These are phyloP conservation scores for Motacilla tschutschensis DNA, from an alignment of 2,113 vertebrate species.

Conservation along the genomic window DNA sequence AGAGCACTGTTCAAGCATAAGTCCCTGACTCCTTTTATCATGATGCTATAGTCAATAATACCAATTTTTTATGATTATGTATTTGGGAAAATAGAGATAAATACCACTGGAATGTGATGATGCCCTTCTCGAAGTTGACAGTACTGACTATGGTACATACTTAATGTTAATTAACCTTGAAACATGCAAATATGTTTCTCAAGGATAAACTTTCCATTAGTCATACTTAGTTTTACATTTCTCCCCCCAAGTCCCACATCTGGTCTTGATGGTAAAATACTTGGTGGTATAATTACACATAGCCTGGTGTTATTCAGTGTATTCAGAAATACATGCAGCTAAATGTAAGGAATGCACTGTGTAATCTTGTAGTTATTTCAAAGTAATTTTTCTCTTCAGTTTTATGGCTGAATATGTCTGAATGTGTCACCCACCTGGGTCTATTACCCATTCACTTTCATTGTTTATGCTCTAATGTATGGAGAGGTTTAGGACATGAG, in stretches of 20 bases:
- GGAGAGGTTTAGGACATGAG: not conserved
- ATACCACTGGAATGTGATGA: not conserved
- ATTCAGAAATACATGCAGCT: not conserved
- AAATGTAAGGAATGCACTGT: not conserved
- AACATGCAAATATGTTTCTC: not conserved
- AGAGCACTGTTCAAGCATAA: not conserved
- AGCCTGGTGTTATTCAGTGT: not conserved
- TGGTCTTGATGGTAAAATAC: not conserved
- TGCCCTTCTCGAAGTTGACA: not conserved
- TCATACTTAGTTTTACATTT: not conserved
- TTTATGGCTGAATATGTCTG: not conserved
- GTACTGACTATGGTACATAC: not conserved
- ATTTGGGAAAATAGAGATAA: not conserved
- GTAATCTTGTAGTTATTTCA: not conserved
- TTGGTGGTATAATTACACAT: no score
- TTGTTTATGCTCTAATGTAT: not conserved
- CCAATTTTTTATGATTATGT: not conserved
- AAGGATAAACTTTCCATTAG: not conserved
- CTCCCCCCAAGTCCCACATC: not conserved
- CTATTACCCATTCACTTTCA: not conserved
- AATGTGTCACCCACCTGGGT: not conserved
- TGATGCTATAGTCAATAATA: not conserved
- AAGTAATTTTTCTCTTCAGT: not conserved
- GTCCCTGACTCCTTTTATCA: not conserved
- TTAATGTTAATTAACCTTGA: not conserved